Evolutionary conservation across 2,113 vertebrate genomes (phyloP), one percentile per base, ranked within the genome.

Genomic region (Mirza zaza): DNA sequence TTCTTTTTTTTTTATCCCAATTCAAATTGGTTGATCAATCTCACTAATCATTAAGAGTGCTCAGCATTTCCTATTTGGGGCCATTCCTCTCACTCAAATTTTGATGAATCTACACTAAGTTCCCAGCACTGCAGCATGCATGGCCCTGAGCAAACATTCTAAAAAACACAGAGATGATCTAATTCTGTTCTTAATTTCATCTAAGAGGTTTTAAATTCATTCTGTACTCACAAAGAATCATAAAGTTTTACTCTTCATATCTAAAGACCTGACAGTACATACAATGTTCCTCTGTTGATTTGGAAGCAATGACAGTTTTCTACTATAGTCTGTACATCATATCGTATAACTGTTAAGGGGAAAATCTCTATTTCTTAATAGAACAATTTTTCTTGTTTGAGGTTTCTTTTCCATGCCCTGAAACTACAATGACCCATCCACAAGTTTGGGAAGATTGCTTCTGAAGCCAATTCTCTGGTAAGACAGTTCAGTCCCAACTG

Each of bases 391-490:
- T 95, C 93, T 95, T 77, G 18, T 82, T 76, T 83, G 25, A 79
- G 42, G 21, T 42, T 81, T 88, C 48, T 55, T 68, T 63, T 65
- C 79, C 76, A 96, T 57, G 91, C 80, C 90, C 42, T 68, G 92
- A 95, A 97, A 97, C 65, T 90, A 97, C 6, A 87, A 1, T 90
- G 70, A 88, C 57, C 86, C 32, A 96, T 96, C 39, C 39, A 96
- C 87, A 87, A 91, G 68, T 94, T 97, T 98, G 97, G 98, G 97
- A 98, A 96, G 96, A 97, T n/a, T 98, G 97, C 87, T 52, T 86
- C 94, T 97, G 90, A 98, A 87, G 91, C 95, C 85, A 91, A 93
- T 71, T 96, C 75, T 90, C 85, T 97, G 84, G 90, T 39, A 50
- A 95, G 79, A 95, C 71, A 92, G 50, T 92, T 95, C 71, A 95